Evolutionary conservation across 1,140 invertebrate genomes (phyloP).

Genomic region (Lutraria rhynchaena): DNA sequence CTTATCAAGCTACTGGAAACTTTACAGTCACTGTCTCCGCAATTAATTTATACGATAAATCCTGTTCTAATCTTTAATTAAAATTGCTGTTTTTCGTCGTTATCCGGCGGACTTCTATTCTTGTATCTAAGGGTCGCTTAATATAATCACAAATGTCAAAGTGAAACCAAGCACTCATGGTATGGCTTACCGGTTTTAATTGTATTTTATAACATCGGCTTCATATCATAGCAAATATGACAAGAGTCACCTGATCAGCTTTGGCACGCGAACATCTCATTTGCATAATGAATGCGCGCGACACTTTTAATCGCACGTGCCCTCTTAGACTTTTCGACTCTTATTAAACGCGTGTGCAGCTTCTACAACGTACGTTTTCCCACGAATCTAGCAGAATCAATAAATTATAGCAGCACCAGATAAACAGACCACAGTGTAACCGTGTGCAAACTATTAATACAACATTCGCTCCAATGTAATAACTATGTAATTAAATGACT

Average conservation of each 20-base stretch:
- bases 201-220: slow-evolving; percentile 42
- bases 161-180: slow-evolving; percentile 23
- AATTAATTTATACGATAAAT: slow-evolving; percentile 37
- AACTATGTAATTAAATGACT: too few species aligned
- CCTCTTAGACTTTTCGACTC: slow-evolving; percentile 41
- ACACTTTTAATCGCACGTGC: slow-evolving; percentile 60
- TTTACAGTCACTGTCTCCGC: slow-evolving; percentile 20
- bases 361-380: slow-evolving; percentile 44
- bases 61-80: slow-evolving; percentile 24
- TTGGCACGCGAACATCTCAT: slow-evolving; percentile 62
- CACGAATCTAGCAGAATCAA: slow-evolving; percentile 50
- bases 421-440: neutral
- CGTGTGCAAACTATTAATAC: too few species aligned
- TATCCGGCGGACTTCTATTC: neutral
- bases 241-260: slow-evolving; percentile 57
- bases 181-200: slow-evolving; percentile 37
- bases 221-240: slow-evolving; percentile 45
- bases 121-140: slow-evolving; percentile 1
- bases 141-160: slow-evolving; percentile 28
- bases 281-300: slow-evolving; percentile 66
- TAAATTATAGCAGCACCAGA: slow-evolving; percentile 1
- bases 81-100: slow-evolving; percentile 48
- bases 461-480: too few species aligned
- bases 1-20: slow-evolving; percentile 39
- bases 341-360: slow-evolving; percentile 34